Base-by-base conservation (phyloP, 2,888 invertebrate genomes). In the Caradrina kadenii region DNA sequence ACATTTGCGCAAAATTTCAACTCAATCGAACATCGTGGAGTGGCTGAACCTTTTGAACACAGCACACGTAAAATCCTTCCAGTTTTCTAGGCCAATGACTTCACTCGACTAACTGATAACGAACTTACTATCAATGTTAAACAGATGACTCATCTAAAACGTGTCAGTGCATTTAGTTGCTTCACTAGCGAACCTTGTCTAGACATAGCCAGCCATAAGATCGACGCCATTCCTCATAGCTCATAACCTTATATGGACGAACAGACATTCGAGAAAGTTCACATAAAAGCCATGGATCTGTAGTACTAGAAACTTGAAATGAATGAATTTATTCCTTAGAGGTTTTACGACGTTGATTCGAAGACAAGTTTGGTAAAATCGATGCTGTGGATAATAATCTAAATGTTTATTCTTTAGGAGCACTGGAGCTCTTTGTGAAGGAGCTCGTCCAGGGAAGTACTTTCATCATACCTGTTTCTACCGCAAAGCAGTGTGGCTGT, bases 211-310 rank as follows among this genome's bases (percentile, higher is more conserved):
- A 22, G 39, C 22, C 50, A 50, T 59, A 26, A 64, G 35, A 5
- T 21, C 15, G 49, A 49, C 22, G 56, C 49, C n/a, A n/a, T 59
- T 54, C 17, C 49, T 62, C 22, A 49, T 58, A 63, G 52, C 31
- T 59, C 15, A 42, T 49, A 48, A 78, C 78, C 52, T 58, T 73
- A 58, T 58, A 63, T 35, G 64, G 56, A 48, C 48, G 1, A 8
- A 26, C 48, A 31, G 39, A 49, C n/a, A 15, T 63, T 63, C 48
- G 78, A 78, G 78, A 73, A 73, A 78, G 63, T 73, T 73, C 42
- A 45, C 45, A 19, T 63, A 15, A 22, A 45, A 56, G 53, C 39
- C 42, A 22, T 55, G 13, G n/a, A n/a, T 48, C 17, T 11, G 11
- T 31, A 17, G 42, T 31, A 67, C n/a, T 49, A 17, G 68, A 70